phyloP scores from a whole-genome alignment of 2,113 vertebrate species.

The Chelonoidis abingdonii region DNA sequence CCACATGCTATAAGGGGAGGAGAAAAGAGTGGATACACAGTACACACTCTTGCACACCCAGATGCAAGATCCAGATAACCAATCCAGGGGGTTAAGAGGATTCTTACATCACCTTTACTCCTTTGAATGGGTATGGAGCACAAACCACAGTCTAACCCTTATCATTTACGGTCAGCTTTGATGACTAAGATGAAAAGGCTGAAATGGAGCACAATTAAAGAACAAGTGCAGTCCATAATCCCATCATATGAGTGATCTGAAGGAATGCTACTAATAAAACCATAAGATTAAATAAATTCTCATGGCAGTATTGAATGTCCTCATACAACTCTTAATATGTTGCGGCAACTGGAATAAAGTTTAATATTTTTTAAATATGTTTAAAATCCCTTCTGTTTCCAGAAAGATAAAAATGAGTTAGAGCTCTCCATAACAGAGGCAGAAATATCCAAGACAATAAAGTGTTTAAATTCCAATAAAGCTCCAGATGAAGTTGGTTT shows the following conservation, averaged over 20 bases:
- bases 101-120: not conserved
- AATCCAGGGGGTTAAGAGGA: not conserved
- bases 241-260: not conserved
- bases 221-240: not conserved
- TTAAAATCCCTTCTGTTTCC: slow-evolving; percentile 15
- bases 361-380: slow-evolving; percentile 11
- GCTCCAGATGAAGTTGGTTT: not conserved
- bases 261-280: not conserved
- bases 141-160: not conserved
- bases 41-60: not conserved
- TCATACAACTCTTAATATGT: not conserved
- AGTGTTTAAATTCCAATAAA: slow-evolving; percentile 41
- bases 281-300: not conserved
- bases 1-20: not conserved
- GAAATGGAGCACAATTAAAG: not conserved
- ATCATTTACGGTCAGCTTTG: not conserved
- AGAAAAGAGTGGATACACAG: slow-evolving; percentile 13
- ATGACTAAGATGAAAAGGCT: not conserved
- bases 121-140: not conserved
- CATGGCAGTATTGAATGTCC: not conserved
- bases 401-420: not conserved
- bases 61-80: not conserved
- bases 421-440: not conserved
- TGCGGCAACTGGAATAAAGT: not conserved
- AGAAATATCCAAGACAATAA: slow-evolving; percentile 36